phyloP scores from a whole-genome alignment of 2,113 vertebrate species.

The Hucho hucho region DNA sequence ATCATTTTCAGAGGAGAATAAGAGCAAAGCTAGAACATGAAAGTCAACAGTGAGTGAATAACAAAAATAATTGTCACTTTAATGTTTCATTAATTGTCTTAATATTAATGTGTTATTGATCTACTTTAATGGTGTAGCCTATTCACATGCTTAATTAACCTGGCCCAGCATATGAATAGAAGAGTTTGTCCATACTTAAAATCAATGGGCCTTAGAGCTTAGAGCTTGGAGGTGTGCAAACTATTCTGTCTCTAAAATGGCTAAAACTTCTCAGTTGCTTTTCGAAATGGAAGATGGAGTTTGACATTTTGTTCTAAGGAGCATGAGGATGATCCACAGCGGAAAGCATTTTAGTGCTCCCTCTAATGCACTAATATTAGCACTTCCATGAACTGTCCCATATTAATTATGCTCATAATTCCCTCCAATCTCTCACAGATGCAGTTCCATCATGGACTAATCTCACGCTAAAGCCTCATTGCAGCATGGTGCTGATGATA shows the following conservation, averaged over 20 bases:
- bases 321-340: background rate
- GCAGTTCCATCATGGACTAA: slow-evolving; percentile 11
- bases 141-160: background rate
- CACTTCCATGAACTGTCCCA: slow-evolving; percentile 11
- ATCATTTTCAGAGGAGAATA: too few relatives aligned
- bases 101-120: too few relatives aligned
- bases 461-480: slow-evolving; percentile 13
- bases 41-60: too few relatives aligned
- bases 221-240: too few relatives aligned
- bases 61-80: too few relatives aligned
- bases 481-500: background rate
- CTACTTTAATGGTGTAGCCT: background rate
- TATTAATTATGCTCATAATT: slow-evolving; percentile 35
- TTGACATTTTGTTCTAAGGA: slow-evolving; percentile 19
- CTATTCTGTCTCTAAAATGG: background rate
- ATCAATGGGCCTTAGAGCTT: too few relatives aligned
- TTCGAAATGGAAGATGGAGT: background rate
- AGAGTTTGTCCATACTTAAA: too few relatives aligned
- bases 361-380: slow-evolving; percentile 26
- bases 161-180: too few relatives aligned
- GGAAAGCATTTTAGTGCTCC: slow-evolving; percentile 31
- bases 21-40: too few relatives aligned
- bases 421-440: background rate
- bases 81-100: too few relatives aligned
- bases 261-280: background rate